phyloP scores from a whole-genome alignment of 2,797 vertebrate genomes.

The Cirrhinus molitorella region DNA sequence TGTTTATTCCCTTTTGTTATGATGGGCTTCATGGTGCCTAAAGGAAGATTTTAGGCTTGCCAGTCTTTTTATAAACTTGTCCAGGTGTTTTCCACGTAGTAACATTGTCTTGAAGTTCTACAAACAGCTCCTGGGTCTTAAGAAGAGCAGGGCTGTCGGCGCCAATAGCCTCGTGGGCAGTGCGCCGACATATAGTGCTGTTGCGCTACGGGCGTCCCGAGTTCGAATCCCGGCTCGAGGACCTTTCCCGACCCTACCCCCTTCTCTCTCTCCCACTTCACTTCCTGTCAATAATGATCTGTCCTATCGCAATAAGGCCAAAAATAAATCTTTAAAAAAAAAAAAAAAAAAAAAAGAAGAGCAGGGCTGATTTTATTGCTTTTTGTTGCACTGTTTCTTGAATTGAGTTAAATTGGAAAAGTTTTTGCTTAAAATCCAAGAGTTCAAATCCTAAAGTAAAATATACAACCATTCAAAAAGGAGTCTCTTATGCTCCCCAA shows the following conservation, averaged over 20 bases:
- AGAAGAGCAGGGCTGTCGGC: not conserved
- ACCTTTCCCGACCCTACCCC: too few species aligned
- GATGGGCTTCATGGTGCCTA: not conserved
- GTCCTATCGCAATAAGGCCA: too few species aligned
- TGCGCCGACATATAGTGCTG: too few species aligned
- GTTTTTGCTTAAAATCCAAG: not conserved
- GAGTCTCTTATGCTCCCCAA: not conserved
- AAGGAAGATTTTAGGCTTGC: not conserved
- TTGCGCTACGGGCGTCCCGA: too few species aligned
- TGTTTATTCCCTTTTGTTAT: slow-evolving; percentile 28
- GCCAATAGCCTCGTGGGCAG: too few species aligned
- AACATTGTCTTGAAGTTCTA: slow-evolving; percentile 1
- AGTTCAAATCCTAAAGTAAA: not conserved
- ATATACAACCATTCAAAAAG: not conserved
- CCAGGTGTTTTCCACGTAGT: slow-evolving; percentile 16
- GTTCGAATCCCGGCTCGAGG: too few species aligned
- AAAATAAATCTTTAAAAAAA: too few species aligned
- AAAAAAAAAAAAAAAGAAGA: too few species aligned
- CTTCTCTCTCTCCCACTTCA: too few species aligned
- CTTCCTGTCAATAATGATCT: too few species aligned
- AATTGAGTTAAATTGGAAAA: not conserved
- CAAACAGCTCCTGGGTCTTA: not conserved
- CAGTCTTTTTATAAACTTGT: slow-evolving; percentile 23
- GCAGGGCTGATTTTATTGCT: not conserved
- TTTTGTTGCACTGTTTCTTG: not conserved